Base-by-base conservation (phyloP, 2,113 vertebrate genomes). In the Muntiacus reevesi region DNA sequence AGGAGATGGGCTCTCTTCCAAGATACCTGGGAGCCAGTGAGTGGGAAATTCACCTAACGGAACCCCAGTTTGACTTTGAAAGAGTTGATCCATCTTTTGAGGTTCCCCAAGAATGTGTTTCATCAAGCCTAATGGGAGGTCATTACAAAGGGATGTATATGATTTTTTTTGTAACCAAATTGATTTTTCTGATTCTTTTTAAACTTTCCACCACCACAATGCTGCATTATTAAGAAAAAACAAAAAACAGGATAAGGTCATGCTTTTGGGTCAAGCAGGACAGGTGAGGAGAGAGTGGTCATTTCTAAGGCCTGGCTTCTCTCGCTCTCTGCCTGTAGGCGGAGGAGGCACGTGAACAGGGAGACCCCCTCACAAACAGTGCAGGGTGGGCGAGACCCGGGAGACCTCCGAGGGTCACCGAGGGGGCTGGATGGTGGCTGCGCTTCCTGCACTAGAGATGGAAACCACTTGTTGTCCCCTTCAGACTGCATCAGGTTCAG, bases 11-110 rank as follows among this genome's bases (percentile, higher is more conserved):
- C 2, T 67, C 78, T 87, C 50, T 95, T 96, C 52, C 55, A 84
- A 92, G 74, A 59, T 88, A 40, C 57, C 43, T 36, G 50, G 90
- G 83, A 81, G 90, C n/a, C 47, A 59, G 59, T 89, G 64, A 97
- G 40, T 15, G 40, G 12, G 74, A 36, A 83, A 97, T 96, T 96
- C 81, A 76, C 52, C 0, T 1, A 90, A 81, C 67, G 54, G 89
- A 95, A 89, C 62, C 86, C 74, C 57, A 10, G 84, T 85, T 74
- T 74, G 5, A 40, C 85, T 95, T 36, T 81, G 78, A 60, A 96
- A 93, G 83, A 97, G 87, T 64, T 79, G 83, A 92, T 52, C 93
- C 33, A 54, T 57, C 71, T 74, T 71, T 28, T 36, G 83, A 57
- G 92, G 92, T 87, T 60, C 33, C 40, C 30, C 0, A 0, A 59